Evolutionary conservation across 1,140 invertebrate genomes (phyloP).

Genomic region (Radopholus similis): DNA sequence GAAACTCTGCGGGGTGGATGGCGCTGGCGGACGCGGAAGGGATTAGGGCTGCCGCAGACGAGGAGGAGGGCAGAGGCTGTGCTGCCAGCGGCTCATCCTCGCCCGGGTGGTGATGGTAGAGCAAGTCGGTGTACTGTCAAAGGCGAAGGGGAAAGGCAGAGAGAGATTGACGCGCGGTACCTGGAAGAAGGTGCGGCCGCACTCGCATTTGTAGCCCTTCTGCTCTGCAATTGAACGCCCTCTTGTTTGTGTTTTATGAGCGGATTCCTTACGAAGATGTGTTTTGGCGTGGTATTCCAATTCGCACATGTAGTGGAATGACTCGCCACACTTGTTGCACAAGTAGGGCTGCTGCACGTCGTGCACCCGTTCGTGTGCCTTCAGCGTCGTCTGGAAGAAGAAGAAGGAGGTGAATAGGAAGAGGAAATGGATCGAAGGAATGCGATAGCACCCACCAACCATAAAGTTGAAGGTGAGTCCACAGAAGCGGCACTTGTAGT

Average conservation of each 20-base stretch:
- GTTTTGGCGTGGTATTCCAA: slow-evolving; percentile 56
- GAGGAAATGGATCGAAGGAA: too few species aligned
- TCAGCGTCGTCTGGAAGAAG: slow-evolving; percentile 45
- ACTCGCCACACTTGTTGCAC: slow-evolving; percentile 56
- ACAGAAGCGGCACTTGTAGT: slow-evolving; percentile 59
- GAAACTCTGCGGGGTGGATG: slow-evolving; percentile 42
- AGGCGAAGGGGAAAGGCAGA: not conserved
- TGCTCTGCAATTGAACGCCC: slow-evolving; percentile 41
- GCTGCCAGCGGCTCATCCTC: slow-evolving; percentile 32
- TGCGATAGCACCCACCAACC: too few species aligned
- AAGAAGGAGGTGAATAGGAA: not conserved
- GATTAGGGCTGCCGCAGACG: not conserved
- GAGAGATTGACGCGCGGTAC: not conserved
- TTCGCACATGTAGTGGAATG: slow-evolving; percentile 58
- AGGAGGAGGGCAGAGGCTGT: slow-evolving; percentile 10
- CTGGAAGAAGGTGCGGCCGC: slow-evolving; percentile 54
- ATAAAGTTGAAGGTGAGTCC: slow-evolving; percentile 60
- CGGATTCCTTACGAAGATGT: slow-evolving; percentile 42
- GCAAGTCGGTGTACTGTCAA: slow-evolving; percentile 52
- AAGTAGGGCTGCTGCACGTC: slow-evolving; percentile 56
- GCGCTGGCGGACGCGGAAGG: slow-evolving; percentile 13
- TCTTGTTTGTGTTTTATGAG: not conserved
- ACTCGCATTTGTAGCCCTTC: slow-evolving; percentile 60
- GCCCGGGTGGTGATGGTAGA: slow-evolving; percentile 58
- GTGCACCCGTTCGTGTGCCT: slow-evolving; percentile 58